Evolutionary conservation across 2,888 invertebrate species (phyloP), one percentile per base, ranked within the genome.

Genomic region (Atethmia centrago): DNA sequence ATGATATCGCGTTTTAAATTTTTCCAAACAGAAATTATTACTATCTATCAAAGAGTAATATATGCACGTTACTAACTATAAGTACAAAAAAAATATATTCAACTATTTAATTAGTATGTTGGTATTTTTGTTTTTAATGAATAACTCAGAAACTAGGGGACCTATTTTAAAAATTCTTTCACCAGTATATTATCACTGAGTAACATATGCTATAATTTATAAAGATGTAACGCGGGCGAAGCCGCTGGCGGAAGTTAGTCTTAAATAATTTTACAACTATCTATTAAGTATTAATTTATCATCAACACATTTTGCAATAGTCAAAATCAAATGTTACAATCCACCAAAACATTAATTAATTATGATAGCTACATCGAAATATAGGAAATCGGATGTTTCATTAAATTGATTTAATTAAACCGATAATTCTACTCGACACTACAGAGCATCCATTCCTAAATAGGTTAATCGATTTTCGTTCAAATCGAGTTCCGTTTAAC

Each of bases 401-500:
- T 74, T 53, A 47, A 62, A 70, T 45, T 61, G 66, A 74, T 83
- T 80, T 77, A 78, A 70, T 66, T 76, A 63, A 75, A 63, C 71
- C 56, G 56, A 80, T 62, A 58, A 79, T 76, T 72, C 75, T 74
- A 78, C 66, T 70, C 66, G 67, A 77, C 62, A 85, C 68, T 80
- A 79, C 74, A 79, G 75, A 85, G 72, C 78, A 31, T 19, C 53
- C 53, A 73, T 63, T 28, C 21, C 53, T 73, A 83, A 85, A 83
- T 83, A 78, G 82, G 80, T 85, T 77, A 79, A 83, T 81, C 63
- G 83, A 79, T 86, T 86, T 85, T 83, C 69, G 71, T 78, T 77
- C 62, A 74, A 64, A 80, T 79, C 71, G 77, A 85, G 71, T 81
- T 80, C 67, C 75, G 68, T 86, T 87, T 81, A 81, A 79, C 74